phyloP scores from a whole-genome alignment of 2,888 invertebrate species.

The Serripes groenlandicus region DNA sequence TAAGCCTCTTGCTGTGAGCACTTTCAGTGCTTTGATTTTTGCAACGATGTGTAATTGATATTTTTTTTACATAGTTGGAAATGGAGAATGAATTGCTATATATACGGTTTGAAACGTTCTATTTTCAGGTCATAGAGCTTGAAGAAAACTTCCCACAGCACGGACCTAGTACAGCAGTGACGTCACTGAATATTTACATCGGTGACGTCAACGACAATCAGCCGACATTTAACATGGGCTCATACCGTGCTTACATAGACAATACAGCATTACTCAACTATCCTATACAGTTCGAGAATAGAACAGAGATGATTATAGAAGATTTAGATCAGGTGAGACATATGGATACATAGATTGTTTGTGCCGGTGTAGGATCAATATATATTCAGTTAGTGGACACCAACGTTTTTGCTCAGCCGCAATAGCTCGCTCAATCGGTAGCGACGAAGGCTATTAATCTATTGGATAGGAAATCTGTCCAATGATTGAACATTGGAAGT shows the following conservation, averaged over 20 bases:
- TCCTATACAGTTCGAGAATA: conserved; percentile 62
- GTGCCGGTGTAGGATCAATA: too few relatives aligned
- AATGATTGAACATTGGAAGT: too few relatives aligned
- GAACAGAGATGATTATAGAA: conserved; percentile 46
- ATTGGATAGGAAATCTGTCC: too few relatives aligned
- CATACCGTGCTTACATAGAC: conserved; percentile 49
- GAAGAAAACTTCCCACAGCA: conserved; percentile 27
- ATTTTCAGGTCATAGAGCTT: conserved; percentile 24
- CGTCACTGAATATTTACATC: conserved; percentile 52
- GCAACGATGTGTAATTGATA: background rate
- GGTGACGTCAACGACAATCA: conserved; percentile 60
- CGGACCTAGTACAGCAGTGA: conserved; percentile 12
- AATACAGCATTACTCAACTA: conserved; percentile 62
- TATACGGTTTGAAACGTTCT: background rate
- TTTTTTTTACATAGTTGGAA: background rate
- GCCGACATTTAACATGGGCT: conserved; percentile 44
- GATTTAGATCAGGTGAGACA: conserved; percentile 66
- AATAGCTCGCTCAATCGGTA: too few relatives aligned
- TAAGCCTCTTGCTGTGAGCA: too few relatives aligned
- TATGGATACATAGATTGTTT: too few relatives aligned
- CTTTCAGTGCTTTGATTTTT: too few relatives aligned
- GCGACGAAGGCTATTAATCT: too few relatives aligned
- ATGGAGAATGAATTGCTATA: background rate
- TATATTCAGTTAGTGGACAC: too few relatives aligned
- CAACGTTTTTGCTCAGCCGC: too few relatives aligned